Evolutionary conservation across 2,113 vertebrate genomes (phyloP), one percentile per base, ranked within the genome.

Genomic region (Thomomys bottae): DNA sequence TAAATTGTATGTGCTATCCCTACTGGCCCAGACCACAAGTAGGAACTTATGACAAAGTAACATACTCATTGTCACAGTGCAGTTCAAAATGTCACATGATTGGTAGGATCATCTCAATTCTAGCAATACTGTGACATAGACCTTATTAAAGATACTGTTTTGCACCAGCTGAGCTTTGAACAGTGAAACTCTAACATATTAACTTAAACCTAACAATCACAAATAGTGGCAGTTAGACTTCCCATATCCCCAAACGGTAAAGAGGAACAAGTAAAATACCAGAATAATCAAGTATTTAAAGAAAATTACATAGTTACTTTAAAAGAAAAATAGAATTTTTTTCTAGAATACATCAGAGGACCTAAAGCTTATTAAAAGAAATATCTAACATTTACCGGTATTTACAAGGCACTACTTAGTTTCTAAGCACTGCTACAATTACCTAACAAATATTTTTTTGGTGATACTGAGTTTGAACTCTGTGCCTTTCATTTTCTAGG

Each of bases 291-390:
- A 38, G 30, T 40, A 59, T 78, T 87, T 84, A 94, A 89, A 92
- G 77, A 86, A 92, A 94, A 61, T 32, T 76, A 78, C 85, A 30
- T 75, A 75, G 15, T 71, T 77, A 78, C 89, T 45, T 86, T 73
- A 87, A 34, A 61, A 61, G n/a, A 93, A 89, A 95, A 82, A 78
- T 68, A 82, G 8, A n/a, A 40, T 28, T 49, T 5, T 82, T 77
- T 10, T 64, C 20, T 36, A 63, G 34, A 75, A 87, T 80, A 68
- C 45, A 40, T 36, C 10, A 68, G 90, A 71, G 66, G 23, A 79
- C 73, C 40, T 71, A 76, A 88, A 81, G 23, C 32, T 75, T 61
- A 38, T 21, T 87, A 57, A 67, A 70, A 89, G n/a, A 83, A 81
- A 82, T 49, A 30, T 61, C 17, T 59, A 71, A 42, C 10, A 36